Base-by-base conservation (phyloP, 2,113 vertebrate genomes). In the Chrysemys picta region DNA sequence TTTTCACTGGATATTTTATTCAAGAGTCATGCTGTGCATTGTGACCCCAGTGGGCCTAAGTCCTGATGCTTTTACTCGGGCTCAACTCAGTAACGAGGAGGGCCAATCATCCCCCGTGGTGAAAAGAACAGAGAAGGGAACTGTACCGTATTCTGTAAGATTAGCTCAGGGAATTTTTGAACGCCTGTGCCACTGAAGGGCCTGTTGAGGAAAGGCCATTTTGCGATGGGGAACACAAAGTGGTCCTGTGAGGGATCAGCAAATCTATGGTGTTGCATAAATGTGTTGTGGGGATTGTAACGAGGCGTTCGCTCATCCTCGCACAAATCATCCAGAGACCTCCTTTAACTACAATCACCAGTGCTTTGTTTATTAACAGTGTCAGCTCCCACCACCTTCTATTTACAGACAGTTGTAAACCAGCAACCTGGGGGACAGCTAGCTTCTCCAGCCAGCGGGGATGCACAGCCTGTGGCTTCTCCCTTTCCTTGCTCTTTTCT, bases 31-130 rank as follows among this genome's bases (percentile, higher is more conserved):
- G 42, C 82, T 85, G 65, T 13, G 6, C 19, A 81, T 25, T 42
- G 52, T 42, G 53, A 82, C 35, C 53, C 53, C 53, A 27, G 22
- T 0, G n/a, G 42, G 25, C n/a, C 4, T 85, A 0, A 0, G 6
- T 31, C 90, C 84, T 59, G 57, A 54, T 12, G 29, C 21, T 52
- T 76, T 50, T 89, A 78, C 42, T 82, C 21, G 54, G 16, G 35
- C 59, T 93, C 91, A 88, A 82, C 80, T 85, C 76, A n/a, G n/a
- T 76, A 54, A 13, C 0, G 3, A 42, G 21, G n/a, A 75, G 72
- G 72, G 22, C 38, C 72, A 45, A 24, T 42, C n/a, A 42, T 45
- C 38, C 38, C 5, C 38, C 5, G 16, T 6, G 38, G 82, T 84
- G 56, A 86, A 92, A 78, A 11, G 24, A 78, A 35, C 3, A 82